Evolutionary conservation across 2,797 vertebrate genomes (phyloP), one percentile per base, ranked within the genome.

Genomic region (Sebastes nivosus): DNA sequence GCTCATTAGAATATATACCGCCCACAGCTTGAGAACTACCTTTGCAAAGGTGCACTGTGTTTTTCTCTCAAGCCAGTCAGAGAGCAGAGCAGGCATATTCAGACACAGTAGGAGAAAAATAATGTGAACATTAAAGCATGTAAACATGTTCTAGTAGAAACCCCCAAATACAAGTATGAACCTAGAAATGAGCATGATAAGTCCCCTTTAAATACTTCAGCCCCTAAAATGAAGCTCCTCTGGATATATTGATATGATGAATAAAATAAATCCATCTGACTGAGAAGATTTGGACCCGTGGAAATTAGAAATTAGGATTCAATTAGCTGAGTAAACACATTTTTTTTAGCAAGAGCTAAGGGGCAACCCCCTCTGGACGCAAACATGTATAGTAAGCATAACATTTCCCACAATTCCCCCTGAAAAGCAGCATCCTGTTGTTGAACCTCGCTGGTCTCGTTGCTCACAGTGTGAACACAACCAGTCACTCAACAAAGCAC

Each of bases 391-490:
- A 50, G 18, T 50, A 1, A 65, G 8, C 13, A 3, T 24, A 34
- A 22, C 30, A 63, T 63, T 64, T 65, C 22, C 32, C 13, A 65
- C 60, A 63, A 34, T 32, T 34, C 20, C 30, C 32, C 32, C 63
- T 25, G 22, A 25, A 42, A 25, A 42, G 34, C 63, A 25, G 36
- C 63, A 16, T 42, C 36, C 7, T 5, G 3, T 25, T 25, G 22
- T 42, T 25, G 42, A 42, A 25, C 29, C 7, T n/a, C 34, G 9
- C 12, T 52, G 38, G 61, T 57, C 30, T 25, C 0, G 73, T 58
- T 87, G 79, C 76, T 86, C 58, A 3, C 75, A 67, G 81, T 70
- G 72, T 84, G 77, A 77, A 86, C 57, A 10, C 55, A 80, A 5
- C n/a, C 27, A 77, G 67, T 78, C 71, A n/a, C 25, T 64, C 55